These are phyloP conservation scores for Apeira syringaria DNA, from an alignment of 2,888 invertebrate species.

Conservation along the genomic window DNA sequence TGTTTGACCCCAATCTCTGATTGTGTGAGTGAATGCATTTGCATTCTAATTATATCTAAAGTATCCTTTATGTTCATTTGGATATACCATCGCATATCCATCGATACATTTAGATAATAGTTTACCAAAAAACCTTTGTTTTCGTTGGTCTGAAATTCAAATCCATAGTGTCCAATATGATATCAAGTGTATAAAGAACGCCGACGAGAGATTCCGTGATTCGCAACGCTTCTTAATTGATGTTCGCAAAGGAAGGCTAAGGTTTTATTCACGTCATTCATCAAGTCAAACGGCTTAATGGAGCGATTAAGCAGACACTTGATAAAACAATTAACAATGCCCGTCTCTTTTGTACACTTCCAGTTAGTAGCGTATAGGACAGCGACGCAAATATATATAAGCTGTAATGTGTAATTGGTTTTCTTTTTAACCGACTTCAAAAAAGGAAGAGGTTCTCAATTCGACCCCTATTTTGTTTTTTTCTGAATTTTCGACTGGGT, in stretches of 20 bases:
- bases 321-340: conserved; percentile 11
- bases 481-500: no score
- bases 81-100: no score
- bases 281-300: conserved; percentile 12
- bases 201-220: conserved; percentile 20
- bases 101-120: no score
- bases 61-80: no score
- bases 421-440: conserved; percentile 5
- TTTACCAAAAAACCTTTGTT: no score
- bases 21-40: no score
- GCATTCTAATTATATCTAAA: no score
- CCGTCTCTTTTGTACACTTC: background rate
- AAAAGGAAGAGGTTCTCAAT: no score
- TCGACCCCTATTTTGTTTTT: no score
- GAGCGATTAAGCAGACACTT: conserved; percentile 16
- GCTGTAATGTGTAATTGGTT: conserved; percentile 7
- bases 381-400: background rate
- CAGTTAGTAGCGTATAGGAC: background rate
- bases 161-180: background rate
- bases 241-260: conserved; percentile 10
- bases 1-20: no score
- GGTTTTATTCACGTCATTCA: conserved; percentile 11
- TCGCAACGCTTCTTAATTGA: conserved; percentile 24
- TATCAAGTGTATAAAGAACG: conserved; percentile 8
- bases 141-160: background rate